phyloP scores from a whole-genome alignment of 2,113 vertebrate species.

The Otolemur garnettii region DNA sequence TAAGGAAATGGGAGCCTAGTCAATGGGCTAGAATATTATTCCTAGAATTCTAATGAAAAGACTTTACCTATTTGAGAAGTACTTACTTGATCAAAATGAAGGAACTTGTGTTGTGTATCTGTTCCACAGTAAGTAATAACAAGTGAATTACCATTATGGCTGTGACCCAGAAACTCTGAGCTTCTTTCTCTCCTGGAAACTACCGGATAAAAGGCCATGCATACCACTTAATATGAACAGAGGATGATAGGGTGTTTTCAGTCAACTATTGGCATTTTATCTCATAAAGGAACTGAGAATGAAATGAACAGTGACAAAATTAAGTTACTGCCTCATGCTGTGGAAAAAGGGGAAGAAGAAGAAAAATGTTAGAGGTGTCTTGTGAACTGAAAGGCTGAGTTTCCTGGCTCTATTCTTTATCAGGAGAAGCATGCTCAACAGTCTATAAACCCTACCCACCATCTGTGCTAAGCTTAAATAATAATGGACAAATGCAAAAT shows the following conservation, averaged over 20 bases:
- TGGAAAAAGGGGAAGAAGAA: not conserved
- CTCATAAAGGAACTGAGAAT: not conserved
- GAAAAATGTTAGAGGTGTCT: not conserved
- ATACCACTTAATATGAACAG: not conserved
- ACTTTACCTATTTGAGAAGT: not conserved
- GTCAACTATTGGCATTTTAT: not conserved
- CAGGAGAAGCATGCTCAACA: not conserved
- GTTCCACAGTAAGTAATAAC: conserved; percentile 1
- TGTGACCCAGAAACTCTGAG: not conserved
- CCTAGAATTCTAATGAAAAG: not conserved
- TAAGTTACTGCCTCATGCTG: not conserved
- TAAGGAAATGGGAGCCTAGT: not conserved
- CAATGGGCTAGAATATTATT: not conserved
- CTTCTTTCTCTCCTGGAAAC: not conserved
- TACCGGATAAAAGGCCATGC: not conserved
- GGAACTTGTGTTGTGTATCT: not conserved
- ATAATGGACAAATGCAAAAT: conserved; percentile 62
- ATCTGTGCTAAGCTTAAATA: conserved; percentile 29
- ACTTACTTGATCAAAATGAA: conserved; percentile 9
- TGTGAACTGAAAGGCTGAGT: not conserved
- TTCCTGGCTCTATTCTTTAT: not conserved
- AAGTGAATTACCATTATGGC: not conserved
- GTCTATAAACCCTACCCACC: not conserved
- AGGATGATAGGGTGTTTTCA: not conserved
- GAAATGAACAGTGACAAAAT: not conserved